Evolutionary conservation across 2,888 invertebrate species (phyloP), one percentile per base, ranked within the genome.

Genomic region (Oeneis ivallda): DNA sequence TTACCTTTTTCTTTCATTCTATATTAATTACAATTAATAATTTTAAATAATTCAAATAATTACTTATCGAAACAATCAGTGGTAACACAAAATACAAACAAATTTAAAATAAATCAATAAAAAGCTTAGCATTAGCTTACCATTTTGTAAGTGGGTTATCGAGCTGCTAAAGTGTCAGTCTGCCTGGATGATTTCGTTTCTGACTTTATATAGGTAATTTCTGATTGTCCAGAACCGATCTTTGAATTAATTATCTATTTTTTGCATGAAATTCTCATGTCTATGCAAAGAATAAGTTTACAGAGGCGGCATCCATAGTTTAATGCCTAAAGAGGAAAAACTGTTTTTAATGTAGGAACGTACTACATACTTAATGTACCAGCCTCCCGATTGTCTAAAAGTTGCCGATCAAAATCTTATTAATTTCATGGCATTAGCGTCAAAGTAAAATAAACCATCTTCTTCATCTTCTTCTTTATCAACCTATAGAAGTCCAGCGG

Each of bases 171-270:
- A 50, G 49, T 50, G 49, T 50, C 49, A 50, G 49, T 50, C 49
- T 50, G 49, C 19, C 49, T 50, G 26, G 26, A 50, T 50, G 26
- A 50, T 50, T 17, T 13, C 19, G 7, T 13, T 19, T 19, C 26
- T 50, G 49, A 26, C 26, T 26, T 11, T 50, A 26, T 50, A 50
- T 50, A 50, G 49, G 26, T 50, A 50, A 19, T 26, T 49, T 45
- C 45, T 47, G 47, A 47, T 13, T 19, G 11, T 26, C 49, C 49
- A 19, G 49, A 26, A 50, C 2, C 11, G 13, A 50, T 13, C 47
- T 47, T 19, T 50, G 49, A 50, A 50, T 50, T 50, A 50, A 50
- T 50, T 50, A 50, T 50, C 49, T 50, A 17, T 50, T 50, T 50
- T 50, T 50, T 50, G 11, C 49, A 26, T 26, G 49, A 26, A 50